Evolutionary conservation across 2,797 vertebrate species (phyloP).

Genomic region (Nyctibius grandis): DNA sequence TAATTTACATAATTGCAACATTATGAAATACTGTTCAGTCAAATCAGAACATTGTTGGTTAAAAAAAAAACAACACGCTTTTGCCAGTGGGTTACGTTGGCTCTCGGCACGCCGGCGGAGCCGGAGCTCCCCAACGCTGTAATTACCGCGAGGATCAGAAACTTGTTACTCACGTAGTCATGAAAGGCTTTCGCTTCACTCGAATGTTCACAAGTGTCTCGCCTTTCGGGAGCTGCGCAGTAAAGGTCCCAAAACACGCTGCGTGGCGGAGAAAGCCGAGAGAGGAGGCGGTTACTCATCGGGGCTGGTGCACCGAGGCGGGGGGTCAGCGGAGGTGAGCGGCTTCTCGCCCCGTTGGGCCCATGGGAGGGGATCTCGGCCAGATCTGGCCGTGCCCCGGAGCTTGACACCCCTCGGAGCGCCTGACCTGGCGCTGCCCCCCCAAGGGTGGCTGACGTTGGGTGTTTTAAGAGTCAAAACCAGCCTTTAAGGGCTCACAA

Average conservation of each 20-base stretch:
- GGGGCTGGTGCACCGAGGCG: accelerated
- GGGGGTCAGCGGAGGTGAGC: not conserved
- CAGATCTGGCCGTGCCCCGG: too few relatives aligned
- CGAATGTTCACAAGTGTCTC: conserved; percentile 99
- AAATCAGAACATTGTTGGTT: conserved; percentile 24
- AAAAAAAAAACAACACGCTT: not conserved
- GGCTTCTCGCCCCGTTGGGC: not conserved
- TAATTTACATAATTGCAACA: conserved; percentile 56
- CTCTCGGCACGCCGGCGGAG: conserved; percentile 7
- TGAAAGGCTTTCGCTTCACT: conserved; percentile 99
- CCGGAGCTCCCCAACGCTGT: conserved; percentile 59
- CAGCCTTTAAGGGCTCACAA: not conserved
- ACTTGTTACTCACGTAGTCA: conserved; percentile 93
- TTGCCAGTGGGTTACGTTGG: conserved; percentile 24
- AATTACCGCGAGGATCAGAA: conserved; percentile 73
- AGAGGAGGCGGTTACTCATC: not conserved
- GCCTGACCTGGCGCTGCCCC: accelerated
- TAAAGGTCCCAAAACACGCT: conserved; percentile 99
- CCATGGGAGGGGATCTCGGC: not conserved
- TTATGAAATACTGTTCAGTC: conserved; percentile 49
- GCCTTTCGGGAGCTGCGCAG: conserved; percentile 96
- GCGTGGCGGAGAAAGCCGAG: conserved; percentile 15
- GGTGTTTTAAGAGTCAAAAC: not conserved
- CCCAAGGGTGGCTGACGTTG: accelerated
- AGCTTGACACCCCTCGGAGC: not conserved